Evolutionary conservation across 2,797 vertebrate genomes (phyloP), one percentile per base, ranked within the genome.

Genomic region (Lepus townsendii): DNA sequence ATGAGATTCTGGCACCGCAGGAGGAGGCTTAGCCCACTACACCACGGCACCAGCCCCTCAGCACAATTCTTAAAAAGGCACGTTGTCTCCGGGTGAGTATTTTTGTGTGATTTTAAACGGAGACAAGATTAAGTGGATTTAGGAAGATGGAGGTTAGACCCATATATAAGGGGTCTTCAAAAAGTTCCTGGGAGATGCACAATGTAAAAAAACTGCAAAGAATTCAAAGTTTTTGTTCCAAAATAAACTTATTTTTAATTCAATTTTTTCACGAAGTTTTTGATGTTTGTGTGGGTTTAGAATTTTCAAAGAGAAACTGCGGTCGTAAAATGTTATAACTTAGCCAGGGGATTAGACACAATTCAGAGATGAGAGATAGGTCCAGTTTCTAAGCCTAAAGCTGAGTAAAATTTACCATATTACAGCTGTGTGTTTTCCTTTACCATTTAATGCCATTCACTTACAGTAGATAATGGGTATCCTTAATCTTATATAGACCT

Each of bases 371-470:
- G 8, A 47, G 8, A 47, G 14, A 17, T 60, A 26, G 35, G 9
- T 32, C 42, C 11, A 3, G 20, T 57, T 57, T 87, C 60, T 69
- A 50, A 52, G 66, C 35, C 13, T 16, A 54, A 80, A 52, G 9
- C 63, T 13, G 47, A 77, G 19, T 35, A 38, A 68, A 52, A 52
- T 17, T 72, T 42, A 72, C 76, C 63, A 24, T 30, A 42, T 47
- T 80, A 5, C 19, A 5, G 9, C 42, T 82, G 3, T 38, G 19
- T 54, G 24, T 62, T 35, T 77, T 95, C 38, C 66, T 88, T 92
- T 93, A 69, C 94, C 73, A n/a, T 66, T 65, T 63, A 87, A 52
- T 65, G 83, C n/a, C 14, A 5, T 47, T 84, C 76, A 66, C 19
- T 84, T 77, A 79, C 88, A 82, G 54, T 80, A 93, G 47, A 27